Evolutionary conservation across 2,113 vertebrate genomes (phyloP).

Genomic region (Ammodytes marinus): DNA sequence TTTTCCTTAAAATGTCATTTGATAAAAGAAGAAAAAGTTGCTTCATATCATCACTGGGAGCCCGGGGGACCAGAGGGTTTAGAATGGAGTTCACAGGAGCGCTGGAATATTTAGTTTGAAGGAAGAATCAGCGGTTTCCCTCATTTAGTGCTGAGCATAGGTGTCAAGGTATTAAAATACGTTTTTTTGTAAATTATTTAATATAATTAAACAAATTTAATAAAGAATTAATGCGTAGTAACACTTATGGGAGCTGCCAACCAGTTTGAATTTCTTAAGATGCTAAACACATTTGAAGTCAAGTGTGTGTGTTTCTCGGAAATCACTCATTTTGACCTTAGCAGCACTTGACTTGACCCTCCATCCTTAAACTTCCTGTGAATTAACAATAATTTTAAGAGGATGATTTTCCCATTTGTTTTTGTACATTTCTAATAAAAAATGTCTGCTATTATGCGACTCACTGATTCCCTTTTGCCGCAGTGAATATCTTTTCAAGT

Average conservation of each 20-base stretch:
- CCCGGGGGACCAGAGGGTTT: background rate
- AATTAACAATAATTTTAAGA: background rate
- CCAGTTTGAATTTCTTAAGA: background rate
- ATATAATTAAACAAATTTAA: no score
- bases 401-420: background rate
- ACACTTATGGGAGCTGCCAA: background rate
- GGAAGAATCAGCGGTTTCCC: background rate
- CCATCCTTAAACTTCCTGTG: background rate
- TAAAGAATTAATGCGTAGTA: no score
- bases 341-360: background rate
- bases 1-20: slow-evolving; percentile 43
- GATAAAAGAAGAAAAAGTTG: background rate
- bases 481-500: background rate
- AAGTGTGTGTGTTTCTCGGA: background rate
- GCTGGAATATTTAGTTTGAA: background rate
- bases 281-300: background rate
- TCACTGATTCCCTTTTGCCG: background rate
- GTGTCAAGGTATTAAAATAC: background rate
- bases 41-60: slow-evolving; percentile 11
- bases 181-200: background rate
- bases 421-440: background rate
- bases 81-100: slow-evolving; percentile 8
- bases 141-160: background rate
- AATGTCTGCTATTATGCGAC: background rate
- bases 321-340: background rate